Percentiles rank a stretch among this genome's conserved stretches.
These are phyloP conservation scores for Nomada hirtipes DNA, from an alignment of 2,888 invertebrate species.

Conservation along the genomic window DNA sequence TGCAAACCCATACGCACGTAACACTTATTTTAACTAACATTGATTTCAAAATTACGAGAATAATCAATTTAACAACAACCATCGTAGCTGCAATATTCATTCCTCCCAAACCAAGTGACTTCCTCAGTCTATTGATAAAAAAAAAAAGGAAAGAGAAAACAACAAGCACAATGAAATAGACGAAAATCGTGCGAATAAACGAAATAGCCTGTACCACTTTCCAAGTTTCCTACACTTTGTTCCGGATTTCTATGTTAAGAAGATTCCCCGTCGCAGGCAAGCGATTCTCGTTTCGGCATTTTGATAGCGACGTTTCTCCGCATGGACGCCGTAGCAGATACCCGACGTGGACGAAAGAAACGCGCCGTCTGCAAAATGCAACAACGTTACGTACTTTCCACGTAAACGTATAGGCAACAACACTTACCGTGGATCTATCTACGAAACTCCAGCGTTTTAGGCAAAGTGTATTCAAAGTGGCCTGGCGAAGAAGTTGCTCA, in stretches of 20 bases:
- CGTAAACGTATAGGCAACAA: slow-evolving; percentile 48
- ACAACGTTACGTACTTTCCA: slow-evolving; percentile 28
- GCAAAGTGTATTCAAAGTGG: slow-evolving; percentile 71
- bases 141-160: background rate
- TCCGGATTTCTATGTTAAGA: background rate
- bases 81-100: background rate
- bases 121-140: background rate
- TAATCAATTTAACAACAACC: too few relatives aligned
- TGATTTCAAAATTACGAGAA: too few relatives aligned
- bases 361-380: slow-evolving; percentile 53
- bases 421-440: slow-evolving; percentile 60
- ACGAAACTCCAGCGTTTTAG: slow-evolving; percentile 64
- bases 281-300: slow-evolving; percentile 8
- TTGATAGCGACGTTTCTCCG: background rate
- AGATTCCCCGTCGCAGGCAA: slow-evolving; percentile 7
- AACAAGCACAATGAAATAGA: background rate
- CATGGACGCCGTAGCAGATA: background rate
- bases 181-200: too few relatives aligned
- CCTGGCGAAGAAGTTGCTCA: slow-evolving; percentile 63
- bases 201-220: background rate
- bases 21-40: too few relatives aligned
- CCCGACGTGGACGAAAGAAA: slow-evolving; percentile 10
- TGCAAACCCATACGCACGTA: too few relatives aligned
- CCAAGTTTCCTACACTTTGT: slow-evolving; percentile 2
- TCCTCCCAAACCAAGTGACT: background rate